Base-by-base conservation (phyloP, 23 tunicate genomes). In the Trididemnum miniatum region DNA sequence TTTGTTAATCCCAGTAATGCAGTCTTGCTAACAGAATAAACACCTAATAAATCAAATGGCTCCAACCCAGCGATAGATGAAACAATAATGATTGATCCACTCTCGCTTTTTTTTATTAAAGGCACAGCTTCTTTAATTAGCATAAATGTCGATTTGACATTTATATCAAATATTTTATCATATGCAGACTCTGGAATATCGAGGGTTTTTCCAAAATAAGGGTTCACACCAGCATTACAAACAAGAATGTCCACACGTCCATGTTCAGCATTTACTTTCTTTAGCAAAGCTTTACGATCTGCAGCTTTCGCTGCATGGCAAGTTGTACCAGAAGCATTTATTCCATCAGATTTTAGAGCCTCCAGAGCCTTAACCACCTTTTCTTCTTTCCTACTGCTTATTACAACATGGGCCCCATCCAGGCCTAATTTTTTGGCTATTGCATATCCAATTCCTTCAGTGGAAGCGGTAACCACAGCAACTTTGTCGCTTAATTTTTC, bases 381-480 rank as follows among this genome's bases (percentile, higher is more conserved):
- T 26, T 79, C 82, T 50, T 71, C 65, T 38, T 95, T 95, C 62
- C 99, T 76, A 51, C 95, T 89, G 83, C 91, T 82, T 28, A 95
- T 83, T 9, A 86, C 88, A 36, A 89, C 96, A 38, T 78, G 52
- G 20, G 99, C 99, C 0, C 99, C 99, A 86, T 95, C 99, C 31
- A 77, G 65, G 18, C 86, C 99, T 18, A 95, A 71, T 52, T 72
- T 89, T 35, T 76, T 81, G 20, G 99, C 99, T 62, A 95, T 89
- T 2, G 95, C 95, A 80, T 65, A 89, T 35, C 95, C 95, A 79
- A 89, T 89, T 2, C 99, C 99, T 24, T 95, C 89, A 36, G 96
- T 85, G 24, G 99, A 95, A 34, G 99, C 99, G 0, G 99, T 95
- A 27, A 95, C 99, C 71, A 95, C 66, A n/a, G 99, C 99, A 35